These are phyloP conservation scores for Channa striata DNA, from an alignment of 2,797 vertebrate species.

Conservation along the genomic window DNA sequence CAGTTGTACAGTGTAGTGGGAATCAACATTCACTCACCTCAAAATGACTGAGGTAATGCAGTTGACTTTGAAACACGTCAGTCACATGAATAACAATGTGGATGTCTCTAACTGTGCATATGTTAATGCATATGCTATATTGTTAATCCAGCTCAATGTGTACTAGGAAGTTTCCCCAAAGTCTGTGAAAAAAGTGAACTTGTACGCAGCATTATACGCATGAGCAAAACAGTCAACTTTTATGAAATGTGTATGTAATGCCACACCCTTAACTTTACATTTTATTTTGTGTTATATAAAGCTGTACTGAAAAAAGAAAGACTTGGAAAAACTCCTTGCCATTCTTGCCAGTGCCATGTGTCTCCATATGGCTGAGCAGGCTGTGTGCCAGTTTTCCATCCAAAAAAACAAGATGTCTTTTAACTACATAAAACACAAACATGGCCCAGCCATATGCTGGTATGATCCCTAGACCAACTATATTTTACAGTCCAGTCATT, in stretches of 20 bases:
- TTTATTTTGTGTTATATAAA: slow-evolving; percentile 3
- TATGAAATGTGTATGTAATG: neutral
- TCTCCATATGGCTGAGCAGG: slow-evolving; percentile 56
- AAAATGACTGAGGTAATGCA: neutral
- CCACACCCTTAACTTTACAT: too few relatives aligned
- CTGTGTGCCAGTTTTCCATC: slow-evolving; percentile 39
- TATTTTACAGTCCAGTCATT: slow-evolving; percentile 51
- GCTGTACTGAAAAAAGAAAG: slow-evolving; percentile 1
- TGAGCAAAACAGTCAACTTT: neutral
- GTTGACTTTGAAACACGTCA: too few relatives aligned
- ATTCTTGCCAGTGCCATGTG: slow-evolving; percentile 19
- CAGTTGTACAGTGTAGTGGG: neutral
- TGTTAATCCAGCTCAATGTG: neutral
- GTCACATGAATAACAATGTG: neutral
- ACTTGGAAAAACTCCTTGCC: slow-evolving; percentile 34
- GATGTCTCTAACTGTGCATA: neutral
- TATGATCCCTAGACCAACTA: slow-evolving; percentile 41
- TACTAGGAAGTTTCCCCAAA: neutral
- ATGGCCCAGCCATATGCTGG: slow-evolving; percentile 59
- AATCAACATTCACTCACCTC: neutral
- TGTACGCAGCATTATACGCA: too few relatives aligned
- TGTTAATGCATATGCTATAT: too few relatives aligned
- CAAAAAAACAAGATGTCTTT: slow-evolving; percentile 39
- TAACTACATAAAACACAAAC: slow-evolving; percentile 68
- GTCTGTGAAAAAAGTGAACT: too few relatives aligned